Conservation (phyloP, 2,113 vertebrate genomes). For the Syngnathus scovelli region DNA sequence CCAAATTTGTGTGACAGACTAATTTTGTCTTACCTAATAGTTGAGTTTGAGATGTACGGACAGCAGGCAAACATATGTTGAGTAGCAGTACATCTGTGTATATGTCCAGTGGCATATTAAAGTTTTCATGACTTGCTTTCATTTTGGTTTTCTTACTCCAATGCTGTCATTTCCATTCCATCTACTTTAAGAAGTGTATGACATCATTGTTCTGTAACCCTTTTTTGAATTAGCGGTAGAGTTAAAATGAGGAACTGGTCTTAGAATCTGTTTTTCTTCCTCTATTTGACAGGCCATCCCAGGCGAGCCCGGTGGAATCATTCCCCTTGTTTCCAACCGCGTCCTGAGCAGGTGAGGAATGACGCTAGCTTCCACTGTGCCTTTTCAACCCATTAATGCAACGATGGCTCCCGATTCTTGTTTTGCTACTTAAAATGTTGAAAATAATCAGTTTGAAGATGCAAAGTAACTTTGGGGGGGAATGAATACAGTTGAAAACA, state of each 20-base stretch:
- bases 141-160: background rate
- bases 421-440: slow-evolving; percentile 6
- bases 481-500: background rate
- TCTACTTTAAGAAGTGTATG: background rate
- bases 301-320: slow-evolving; percentile 10
- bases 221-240: slow-evolving; percentile 22
- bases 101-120: slow-evolving; percentile 10
- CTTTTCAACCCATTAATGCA: background rate
- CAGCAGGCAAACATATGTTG: background rate
- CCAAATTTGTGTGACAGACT: slow-evolving; percentile 1
- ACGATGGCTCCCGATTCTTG: background rate
- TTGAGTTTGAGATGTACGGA: background rate
- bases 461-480: background rate
- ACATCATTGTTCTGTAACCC: background rate
- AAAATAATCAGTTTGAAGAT: background rate
- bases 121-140: background rate
- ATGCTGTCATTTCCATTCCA: background rate
- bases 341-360: slow-evolving; percentile 41
- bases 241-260: slow-evolving; percentile 12
- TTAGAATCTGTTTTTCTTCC: slow-evolving; percentile 27
- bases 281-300: slow-evolving; percentile 42
- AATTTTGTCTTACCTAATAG: slow-evolving; percentile 11
- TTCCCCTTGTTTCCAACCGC: slow-evolving; percentile 36
- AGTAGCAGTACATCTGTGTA: slow-evolving; percentile 21
- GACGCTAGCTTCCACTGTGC: background rate